These are phyloP conservation scores for Epizoanthus rinbou DNA, from an alignment of 92 coral and sea anemone species.

Conservation along the genomic window DNA sequence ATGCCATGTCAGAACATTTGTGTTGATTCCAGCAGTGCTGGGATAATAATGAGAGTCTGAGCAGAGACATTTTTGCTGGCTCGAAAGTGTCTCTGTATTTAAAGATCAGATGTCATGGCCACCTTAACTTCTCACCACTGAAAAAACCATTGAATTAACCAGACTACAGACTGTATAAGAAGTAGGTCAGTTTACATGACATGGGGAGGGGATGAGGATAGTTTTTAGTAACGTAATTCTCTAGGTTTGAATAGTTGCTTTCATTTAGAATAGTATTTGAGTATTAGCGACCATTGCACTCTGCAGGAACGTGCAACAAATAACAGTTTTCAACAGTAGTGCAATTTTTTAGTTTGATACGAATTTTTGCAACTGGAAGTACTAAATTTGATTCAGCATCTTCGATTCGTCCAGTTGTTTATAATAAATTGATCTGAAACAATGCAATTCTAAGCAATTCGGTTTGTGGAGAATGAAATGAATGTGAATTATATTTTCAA, in stretches of 20 bases:
- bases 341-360: background rate
- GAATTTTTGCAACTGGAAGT: no score
- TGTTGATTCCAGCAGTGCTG: conserved; percentile 8
- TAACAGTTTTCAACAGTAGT: background rate
- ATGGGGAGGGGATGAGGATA: background rate
- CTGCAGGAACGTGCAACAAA: background rate
- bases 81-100: conserved; percentile 23
- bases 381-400: no score
- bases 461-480: no score
- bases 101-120: background rate
- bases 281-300: no score
- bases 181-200: background rate
- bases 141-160: background rate
- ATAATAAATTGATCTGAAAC: no score
- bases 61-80: conserved; percentile 24
- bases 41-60: background rate
- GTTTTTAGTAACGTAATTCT: background rate
- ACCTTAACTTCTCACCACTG: background rate
- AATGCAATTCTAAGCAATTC: no score
- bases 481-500: no score
- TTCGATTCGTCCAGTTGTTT: no score
- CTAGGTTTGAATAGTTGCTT: background rate
- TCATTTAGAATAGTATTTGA: background rate
- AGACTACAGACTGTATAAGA: conserved; percentile 7
- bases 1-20: background rate